These are phyloP conservation scores for Grus americana DNA, from an alignment of 2,113 vertebrate genomes.

Conservation along the genomic window DNA sequence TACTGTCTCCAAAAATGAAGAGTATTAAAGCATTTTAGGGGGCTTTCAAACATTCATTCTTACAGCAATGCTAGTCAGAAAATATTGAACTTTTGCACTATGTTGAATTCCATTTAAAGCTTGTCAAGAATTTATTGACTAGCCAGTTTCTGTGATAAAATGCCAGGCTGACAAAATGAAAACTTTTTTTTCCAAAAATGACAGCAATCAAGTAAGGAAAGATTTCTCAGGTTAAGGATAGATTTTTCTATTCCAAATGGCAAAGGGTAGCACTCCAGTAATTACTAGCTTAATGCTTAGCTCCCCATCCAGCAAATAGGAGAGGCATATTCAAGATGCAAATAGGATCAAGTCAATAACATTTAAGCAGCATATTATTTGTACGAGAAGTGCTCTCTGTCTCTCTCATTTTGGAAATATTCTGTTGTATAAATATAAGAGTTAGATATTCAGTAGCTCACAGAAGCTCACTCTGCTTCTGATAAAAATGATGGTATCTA, in stretches of 20 bases:
- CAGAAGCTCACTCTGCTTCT: neutral
- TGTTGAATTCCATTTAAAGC: neutral
- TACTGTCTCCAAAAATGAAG: neutral
- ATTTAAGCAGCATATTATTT: neutral
- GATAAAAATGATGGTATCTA: neutral
- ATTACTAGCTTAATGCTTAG: neutral
- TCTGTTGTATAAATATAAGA: neutral
- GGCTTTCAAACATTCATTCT: neutral
- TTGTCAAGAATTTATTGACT: neutral
- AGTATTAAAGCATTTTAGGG: neutral
- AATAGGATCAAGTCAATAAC: neutral
- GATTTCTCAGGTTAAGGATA: neutral
- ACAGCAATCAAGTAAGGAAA: neutral
- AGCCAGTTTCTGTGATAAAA: neutral
- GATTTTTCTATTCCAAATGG: neutral
- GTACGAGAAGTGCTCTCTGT: neutral
- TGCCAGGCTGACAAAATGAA: neutral
- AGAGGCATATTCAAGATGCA: neutral
- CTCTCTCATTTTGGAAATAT: neutral
- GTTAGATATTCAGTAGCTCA: neutral
- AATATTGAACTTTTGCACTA: neutral
- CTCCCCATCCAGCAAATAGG: neutral
- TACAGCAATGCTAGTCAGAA: neutral
- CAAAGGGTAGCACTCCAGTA: neutral
- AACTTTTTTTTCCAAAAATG: neutral